These are phyloP conservation scores for Australoheros facetus DNA, from an alignment of 2,797 vertebrate species.

Conservation along the genomic window DNA sequence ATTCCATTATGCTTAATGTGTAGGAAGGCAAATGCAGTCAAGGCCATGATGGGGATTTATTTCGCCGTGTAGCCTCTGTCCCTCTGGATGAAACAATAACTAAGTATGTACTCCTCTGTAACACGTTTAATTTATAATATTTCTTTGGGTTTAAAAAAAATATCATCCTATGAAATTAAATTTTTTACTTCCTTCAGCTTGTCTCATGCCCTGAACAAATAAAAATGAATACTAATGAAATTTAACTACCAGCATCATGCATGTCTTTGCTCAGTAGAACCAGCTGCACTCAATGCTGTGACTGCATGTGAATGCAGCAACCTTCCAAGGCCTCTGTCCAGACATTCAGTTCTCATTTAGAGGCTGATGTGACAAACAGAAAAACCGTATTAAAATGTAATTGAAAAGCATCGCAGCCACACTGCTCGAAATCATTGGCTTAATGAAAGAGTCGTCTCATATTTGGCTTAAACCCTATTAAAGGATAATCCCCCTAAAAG, in stretches of 20 bases:
- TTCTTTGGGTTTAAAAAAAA: neutral
- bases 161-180: no score
- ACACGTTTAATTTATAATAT: neutral
- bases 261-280: no score
- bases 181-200: no score
- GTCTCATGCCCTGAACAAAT: no score
- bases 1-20: slow-evolving; percentile 77
- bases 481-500: slow-evolving; percentile 63
- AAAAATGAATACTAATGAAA: no score
- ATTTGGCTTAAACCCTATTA: slow-evolving; percentile 68
- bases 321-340: neutral
- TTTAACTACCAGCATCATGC: no score
- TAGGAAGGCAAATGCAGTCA: slow-evolving; percentile 47
- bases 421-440: slow-evolving; percentile 58
- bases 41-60: slow-evolving; percentile 59
- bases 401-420: slow-evolving; percentile 53
- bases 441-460: slow-evolving; percentile 61
- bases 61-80: slow-evolving; percentile 52
- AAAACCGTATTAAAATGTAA: slow-evolving; percentile 57
- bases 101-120: neutral
- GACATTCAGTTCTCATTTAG: slow-evolving; percentile 22
- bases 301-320: no score
- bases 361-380: slow-evolving; percentile 37
- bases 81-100: slow-evolving; percentile 31
- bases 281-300: no score